phyloP scores from a whole-genome alignment of 2,113 vertebrate species.

The Dasyprocta punctata region DNA sequence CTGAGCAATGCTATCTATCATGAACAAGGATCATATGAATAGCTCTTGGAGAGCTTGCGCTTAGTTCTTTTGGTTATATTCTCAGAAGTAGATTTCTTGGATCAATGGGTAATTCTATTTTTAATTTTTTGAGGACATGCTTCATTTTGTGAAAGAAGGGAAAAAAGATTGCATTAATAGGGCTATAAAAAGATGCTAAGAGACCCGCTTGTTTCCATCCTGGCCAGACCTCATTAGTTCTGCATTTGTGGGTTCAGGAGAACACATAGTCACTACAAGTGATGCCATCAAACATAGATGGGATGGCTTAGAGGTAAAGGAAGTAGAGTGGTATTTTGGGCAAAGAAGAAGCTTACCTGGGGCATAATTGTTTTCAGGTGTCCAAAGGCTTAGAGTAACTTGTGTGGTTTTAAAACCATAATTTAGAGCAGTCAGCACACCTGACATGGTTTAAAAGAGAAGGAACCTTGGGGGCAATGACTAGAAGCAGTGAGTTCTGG shows the following conservation, averaged over 20 bases:
- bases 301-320: background rate
- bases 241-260: background rate
- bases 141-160: background rate
- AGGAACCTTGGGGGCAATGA: background rate
- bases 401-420: background rate
- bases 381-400: background rate
- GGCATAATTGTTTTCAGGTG: background rate
- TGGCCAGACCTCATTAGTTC: background rate
- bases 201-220: background rate
- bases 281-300: no score
- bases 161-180: background rate
- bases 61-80: background rate
- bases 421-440: background rate
- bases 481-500: background rate
- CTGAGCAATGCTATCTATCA: background rate
- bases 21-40: no score
- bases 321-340: background rate
- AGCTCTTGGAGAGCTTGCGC: background rate
- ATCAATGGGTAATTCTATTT: background rate
- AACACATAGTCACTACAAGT: background rate
- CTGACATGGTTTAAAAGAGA: background rate
- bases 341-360: background rate
- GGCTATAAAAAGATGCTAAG: background rate
- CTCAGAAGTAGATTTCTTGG: background rate
- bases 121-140: background rate